Evolutionary conservation across 2,797 vertebrate species (phyloP).

Genomic region (Paguma larvata): DNA sequence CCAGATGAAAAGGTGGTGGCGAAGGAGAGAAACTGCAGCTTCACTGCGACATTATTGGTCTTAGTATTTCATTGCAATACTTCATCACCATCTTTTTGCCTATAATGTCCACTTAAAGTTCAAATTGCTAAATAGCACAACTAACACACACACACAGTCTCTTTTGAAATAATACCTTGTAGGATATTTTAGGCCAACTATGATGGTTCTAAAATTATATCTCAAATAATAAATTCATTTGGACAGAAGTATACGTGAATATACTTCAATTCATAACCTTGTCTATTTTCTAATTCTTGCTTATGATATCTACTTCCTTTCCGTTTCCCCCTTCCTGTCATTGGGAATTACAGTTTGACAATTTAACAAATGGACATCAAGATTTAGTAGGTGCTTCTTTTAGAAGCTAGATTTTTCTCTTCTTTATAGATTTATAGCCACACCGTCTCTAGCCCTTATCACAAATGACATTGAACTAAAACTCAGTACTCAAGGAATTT

Average conservation of each 20-base stretch:
- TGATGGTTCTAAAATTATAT: not conserved
- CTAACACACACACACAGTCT: not conserved
- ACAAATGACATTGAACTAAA: not conserved
- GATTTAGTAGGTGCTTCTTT: not conserved
- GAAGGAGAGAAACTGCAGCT: not conserved
- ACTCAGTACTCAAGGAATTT: not conserved
- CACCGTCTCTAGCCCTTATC: not conserved
- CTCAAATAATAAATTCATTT: not conserved
- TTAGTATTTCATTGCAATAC: not conserved
- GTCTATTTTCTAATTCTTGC: slow-evolving; percentile 28
- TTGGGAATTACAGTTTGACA: slow-evolving; percentile 33
- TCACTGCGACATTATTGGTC: not conserved
- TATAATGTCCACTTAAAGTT: not conserved
- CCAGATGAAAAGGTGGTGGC: not conserved
- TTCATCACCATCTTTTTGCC: not conserved
- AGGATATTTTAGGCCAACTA: not conserved
- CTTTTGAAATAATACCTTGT: not conserved
- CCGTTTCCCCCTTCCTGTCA: not conserved
- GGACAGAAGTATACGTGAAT: not conserved
- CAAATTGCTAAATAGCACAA: not conserved
- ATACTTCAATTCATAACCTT: not conserved
- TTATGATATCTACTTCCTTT: not conserved
- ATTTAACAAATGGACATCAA: not conserved
- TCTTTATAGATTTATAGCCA: slow-evolving; percentile 8
- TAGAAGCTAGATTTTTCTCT: slow-evolving; percentile 24